Base-by-base conservation (phyloP, 2,797 vertebrate genomes). In the Myotis planiceps region DNA sequence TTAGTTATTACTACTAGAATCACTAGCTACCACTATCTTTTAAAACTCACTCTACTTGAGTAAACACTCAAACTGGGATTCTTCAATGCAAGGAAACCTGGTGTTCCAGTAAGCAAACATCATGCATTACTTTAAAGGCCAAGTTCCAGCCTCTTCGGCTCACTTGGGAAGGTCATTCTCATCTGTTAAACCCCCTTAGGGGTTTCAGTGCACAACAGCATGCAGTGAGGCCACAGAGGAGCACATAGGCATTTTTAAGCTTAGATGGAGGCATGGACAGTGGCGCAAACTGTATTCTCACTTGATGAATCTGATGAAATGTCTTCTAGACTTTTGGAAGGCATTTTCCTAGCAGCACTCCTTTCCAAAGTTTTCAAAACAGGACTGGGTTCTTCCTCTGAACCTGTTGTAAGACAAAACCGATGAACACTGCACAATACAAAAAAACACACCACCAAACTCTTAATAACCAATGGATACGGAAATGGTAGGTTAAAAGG, bases 281-380 rank as follows among this genome's bases (percentile, higher is more conserved):
- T 96, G 97, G 79, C 68, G 93, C 83, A 98, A 97, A 97, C 96
- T 98, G 97, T 87, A 93, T 98, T 97, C 99, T 99, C 99, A 99
- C 99, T 98, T 99, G 99, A 98, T 94, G 98, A 97, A 88, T 98
- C 97, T 97, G 99, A 99, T 69, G 98, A 97, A 98, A 99, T 98
- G 95, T 99, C 99, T 97, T 99, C 99, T 98, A 99, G 98, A 99
- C 99, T 99, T 99, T 99, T 99, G 97, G 99, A 99, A 96, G 99
- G 98, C 96, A 98, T 98, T 96, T 98, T 98, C 98, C 98, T 99
- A 98, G 98, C 97, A 97, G 99, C 97, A 92, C 94, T 98, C 96
- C 97, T 98, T 98, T 98, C 99, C 98, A 99, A 97, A 97, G 98
- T 97, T 92, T 98, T 98, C 98, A 98, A 98, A 98, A 99, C 83